Base-by-base conservation (phyloP, 2,888 invertebrate genomes). In the Caradrina clavipalpis region DNA sequence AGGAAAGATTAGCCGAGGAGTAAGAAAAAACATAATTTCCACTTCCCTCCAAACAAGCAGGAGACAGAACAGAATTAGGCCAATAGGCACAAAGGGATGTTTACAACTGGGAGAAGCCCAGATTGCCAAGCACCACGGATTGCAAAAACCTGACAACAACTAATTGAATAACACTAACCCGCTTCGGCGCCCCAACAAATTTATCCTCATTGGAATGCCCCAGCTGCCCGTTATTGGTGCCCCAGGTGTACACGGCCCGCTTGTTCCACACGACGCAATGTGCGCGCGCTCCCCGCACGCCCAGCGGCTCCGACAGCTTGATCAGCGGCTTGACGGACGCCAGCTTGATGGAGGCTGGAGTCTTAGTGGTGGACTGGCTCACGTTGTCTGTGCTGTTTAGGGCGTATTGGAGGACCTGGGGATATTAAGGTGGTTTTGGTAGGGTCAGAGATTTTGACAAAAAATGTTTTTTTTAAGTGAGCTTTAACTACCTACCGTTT, bases 151-250 rank as follows among this genome's bases (percentile, higher is more conserved):
- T n/a, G n/a, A n/a, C n/a, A n/a, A n/a, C n/a, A n/a, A n/a, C n/a
- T n/a, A n/a, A n/a, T n/a, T n/a, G n/a, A n/a, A 13, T 15, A 55
- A n/a, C 2, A 62, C 90, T 91, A 17, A 97, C 96, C 82, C 91
- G 83, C 88, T 95, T 97, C 1, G 97, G 97, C 0, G 89, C 80
- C 0, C 93, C 74, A 1, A 97, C 90, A 4, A 92, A 73, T 76
- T 92, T 94, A 17, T 96, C 96, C 19, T 92, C 92, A 88, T 93
- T 96, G 76, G 93, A 94, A 78, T 97, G 97, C 1, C 98, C 98
- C 84, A 98, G 93, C 87, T 99, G 98, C 0, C 99, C 99, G 62
- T 97, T 96, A 93, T 99, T 98, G 4, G 97, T 94, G 1, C 99
- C 99, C 97, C 98, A 98, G 0, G 98, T 97, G 90, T 97, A 98